Evolutionary conservation across 2,113 vertebrate genomes (phyloP).

Genomic region (Isurus oxyrinchus): DNA sequence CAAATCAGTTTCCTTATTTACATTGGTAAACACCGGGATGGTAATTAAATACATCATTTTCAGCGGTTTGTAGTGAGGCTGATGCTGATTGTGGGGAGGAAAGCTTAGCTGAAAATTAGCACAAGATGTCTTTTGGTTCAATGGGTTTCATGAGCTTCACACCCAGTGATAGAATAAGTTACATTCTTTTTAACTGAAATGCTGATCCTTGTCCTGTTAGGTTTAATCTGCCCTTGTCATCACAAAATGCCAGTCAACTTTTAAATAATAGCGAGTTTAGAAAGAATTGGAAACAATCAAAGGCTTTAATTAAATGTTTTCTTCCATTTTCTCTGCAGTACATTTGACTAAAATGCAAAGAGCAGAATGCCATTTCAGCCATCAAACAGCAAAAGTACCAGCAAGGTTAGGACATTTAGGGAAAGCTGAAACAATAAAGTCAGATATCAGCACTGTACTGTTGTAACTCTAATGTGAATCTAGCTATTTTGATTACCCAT

Average conservation of each 20-base stretch:
- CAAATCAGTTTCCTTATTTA: neutral
- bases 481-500: neutral
- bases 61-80: neutral
- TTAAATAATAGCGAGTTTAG: no score
- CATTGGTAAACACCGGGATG: neutral
- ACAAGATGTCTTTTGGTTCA: neutral
- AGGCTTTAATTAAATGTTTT: neutral
- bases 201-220: neutral
- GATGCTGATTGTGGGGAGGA: neutral
- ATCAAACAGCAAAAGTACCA: neutral
- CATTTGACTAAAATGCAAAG: neutral
- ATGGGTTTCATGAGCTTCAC: neutral
- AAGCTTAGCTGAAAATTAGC: neutral
- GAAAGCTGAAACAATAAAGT: neutral
- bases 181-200: neutral
- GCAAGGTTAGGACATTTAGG: neutral
- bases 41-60: neutral
- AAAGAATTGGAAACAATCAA: neutral
- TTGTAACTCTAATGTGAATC: neutral
- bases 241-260: neutral
- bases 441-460: neutral
- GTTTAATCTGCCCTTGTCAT: neutral
- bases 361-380: neutral
- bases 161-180: neutral
- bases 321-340: neutral